Evolutionary conservation across 2,888 invertebrate species (phyloP).

Genomic region (Cryptocephalus moraei): DNA sequence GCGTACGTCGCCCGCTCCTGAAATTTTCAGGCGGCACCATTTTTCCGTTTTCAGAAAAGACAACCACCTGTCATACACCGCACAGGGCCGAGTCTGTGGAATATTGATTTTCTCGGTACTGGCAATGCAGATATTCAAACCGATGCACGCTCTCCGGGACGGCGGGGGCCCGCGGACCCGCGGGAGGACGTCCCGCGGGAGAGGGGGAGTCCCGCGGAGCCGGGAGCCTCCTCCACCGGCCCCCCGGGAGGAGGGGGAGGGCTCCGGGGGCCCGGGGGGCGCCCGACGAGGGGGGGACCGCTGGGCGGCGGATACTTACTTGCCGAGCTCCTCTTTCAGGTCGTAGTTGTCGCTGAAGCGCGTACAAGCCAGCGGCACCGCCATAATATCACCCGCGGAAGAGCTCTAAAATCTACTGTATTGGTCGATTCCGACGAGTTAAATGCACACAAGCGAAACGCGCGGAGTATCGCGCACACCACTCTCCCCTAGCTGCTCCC

Average conservation of each 20-base stretch:
- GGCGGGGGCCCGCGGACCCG: slow-evolving; percentile 6
- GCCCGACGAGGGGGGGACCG: too few relatives aligned
- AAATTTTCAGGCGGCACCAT: not conserved
- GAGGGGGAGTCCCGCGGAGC: too few relatives aligned
- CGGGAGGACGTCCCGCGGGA: slow-evolving; percentile 9
- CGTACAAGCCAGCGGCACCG: slow-evolving; percentile 85
- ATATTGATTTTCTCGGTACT: slow-evolving; percentile 39
- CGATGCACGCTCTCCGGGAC: slow-evolving; percentile 11
- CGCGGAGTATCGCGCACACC: slow-evolving; percentile 19
- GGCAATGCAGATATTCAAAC: slow-evolving; percentile 40
- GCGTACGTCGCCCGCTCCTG: too few relatives aligned
- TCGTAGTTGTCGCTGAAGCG: slow-evolving; percentile 99
- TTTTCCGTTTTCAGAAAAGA: slow-evolving; percentile 16
- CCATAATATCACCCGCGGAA: slow-evolving; percentile 49
- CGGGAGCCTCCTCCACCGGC: too few relatives aligned
- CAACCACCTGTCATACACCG: slow-evolving; percentile 37
- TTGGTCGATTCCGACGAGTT: slow-evolving; percentile 24
- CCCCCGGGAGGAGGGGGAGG: too few relatives aligned
- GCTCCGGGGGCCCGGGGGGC: too few relatives aligned
- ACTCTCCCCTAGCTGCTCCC: slow-evolving; percentile 7
- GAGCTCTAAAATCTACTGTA: slow-evolving; percentile 30
- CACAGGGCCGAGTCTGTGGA: slow-evolving; percentile 33
- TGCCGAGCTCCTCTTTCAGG: slow-evolving; percentile 98
- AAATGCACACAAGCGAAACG: slow-evolving; percentile 15
- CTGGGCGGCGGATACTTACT: slow-evolving; percentile 55